Base-by-base conservation (phyloP, 1,140 invertebrate genomes). In the Copidosoma floridanum region DNA sequence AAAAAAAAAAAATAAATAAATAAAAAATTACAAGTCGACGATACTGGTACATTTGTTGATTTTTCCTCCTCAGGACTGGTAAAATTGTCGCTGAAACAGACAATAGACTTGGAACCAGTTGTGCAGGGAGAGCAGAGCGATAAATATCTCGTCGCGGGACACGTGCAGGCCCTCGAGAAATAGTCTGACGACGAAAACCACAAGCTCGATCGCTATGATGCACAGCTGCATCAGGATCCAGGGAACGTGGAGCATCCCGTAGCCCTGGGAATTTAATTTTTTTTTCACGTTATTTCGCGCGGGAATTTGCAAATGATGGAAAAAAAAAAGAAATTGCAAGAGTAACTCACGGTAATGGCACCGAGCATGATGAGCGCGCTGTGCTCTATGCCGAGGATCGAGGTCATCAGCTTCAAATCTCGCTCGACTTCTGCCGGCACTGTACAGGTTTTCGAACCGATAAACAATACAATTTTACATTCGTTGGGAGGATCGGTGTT, bases 21-120 rank as follows among this genome's bases (percentile, higher is more conserved):
- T n/a, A n/a, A n/a, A n/a, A n/a, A n/a, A n/a, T n/a, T n/a, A n/a
- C n/a, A n/a, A n/a, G n/a, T n/a, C n/a, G n/a, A n/a, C n/a, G n/a
- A n/a, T n/a, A n/a, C n/a, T n/a, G n/a, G n/a, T n/a, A n/a, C n/a
- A n/a, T n/a, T n/a, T n/a, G n/a, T n/a, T n/a, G n/a, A n/a, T n/a
- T n/a, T n/a, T n/a, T n/a, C n/a, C n/a, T n/a, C n/a, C n/a, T n/a
- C n/a, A n/a, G 7, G 24, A 6, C 10, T 2, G 11, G 24, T 20
- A 12, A 3, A 7, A 37, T 21, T 79, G 72, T 23, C 67, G 69
- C 48, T 75, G 67, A 57, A 79, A 79, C 0, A 79, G 61, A 53
- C 79, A 81, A 50, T 79, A 81, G 20, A 81, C 77, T 71, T 81
- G 79, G 6, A 78, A 63, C 79, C 79, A 81, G 59, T 81, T 79